Conservation (phyloP, 2,113 vertebrate genomes). For the Mustela lutreola region DNA sequence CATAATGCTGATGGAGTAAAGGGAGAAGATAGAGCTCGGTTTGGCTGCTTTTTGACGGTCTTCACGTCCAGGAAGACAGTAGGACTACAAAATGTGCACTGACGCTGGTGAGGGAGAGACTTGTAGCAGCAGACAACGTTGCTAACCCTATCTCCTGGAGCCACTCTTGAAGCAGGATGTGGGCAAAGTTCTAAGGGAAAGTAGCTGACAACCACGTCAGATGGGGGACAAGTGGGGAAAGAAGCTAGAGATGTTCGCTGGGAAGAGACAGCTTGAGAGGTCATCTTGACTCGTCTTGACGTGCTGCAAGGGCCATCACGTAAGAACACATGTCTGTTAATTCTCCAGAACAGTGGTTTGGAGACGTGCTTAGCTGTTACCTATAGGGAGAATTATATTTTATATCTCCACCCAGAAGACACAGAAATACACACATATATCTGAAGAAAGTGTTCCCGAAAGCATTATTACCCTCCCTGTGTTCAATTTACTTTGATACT, state of each 20-base stretch:
- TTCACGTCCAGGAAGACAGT: background rate
- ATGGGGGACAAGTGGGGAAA: background rate
- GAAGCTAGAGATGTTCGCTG: background rate
- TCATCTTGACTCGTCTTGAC: too few species aligned
- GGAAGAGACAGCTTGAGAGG: background rate
- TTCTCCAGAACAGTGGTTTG: background rate
- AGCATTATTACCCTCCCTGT: background rate
- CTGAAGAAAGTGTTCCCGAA: background rate
- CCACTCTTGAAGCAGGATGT: background rate
- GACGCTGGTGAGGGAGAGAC: background rate
- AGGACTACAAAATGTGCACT: background rate
- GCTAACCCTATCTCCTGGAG: background rate
- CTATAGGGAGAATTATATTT: background rate
- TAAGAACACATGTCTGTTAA: background rate
- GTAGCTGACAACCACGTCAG: background rate
- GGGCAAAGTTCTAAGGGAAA: background rate
- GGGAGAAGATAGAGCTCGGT: background rate
- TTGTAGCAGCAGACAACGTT: background rate
- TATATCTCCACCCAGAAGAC: background rate
- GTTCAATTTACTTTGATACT: background rate
- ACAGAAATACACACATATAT: background rate
- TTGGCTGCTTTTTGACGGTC: background rate
- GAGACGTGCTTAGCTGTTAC: background rate
- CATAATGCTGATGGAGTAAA: background rate
- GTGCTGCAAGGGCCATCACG: rapidly evolving